Evolutionary conservation across 1,140 invertebrate species (phyloP).

Genomic region (Ylistrum balloti): DNA sequence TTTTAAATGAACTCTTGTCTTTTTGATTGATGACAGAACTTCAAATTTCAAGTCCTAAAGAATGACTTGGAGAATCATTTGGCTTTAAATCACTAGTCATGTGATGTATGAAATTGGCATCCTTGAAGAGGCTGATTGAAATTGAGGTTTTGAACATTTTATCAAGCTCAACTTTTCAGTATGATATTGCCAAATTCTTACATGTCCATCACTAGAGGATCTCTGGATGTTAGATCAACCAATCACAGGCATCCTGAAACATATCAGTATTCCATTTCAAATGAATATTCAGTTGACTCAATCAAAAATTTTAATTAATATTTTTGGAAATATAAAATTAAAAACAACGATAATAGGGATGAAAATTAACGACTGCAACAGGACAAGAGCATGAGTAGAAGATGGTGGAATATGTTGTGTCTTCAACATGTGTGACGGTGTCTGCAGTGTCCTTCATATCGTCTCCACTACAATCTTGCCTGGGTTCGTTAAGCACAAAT

Average conservation of each 20-base stretch:
- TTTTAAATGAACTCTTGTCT: too few species aligned
- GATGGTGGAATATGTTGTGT: not conserved
- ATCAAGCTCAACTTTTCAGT: too few species aligned
- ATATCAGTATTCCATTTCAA: not conserved
- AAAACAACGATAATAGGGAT: not conserved
- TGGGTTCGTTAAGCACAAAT: conserved; percentile 6
- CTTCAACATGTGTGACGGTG: not conserved
- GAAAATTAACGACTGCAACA: not conserved
- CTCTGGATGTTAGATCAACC: not conserved
- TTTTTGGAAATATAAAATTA: not conserved
- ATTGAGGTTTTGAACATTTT: too few species aligned
- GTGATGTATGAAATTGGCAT: too few species aligned
- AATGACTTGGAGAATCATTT: too few species aligned
- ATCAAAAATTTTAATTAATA: not conserved
- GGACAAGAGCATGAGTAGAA: not conserved
- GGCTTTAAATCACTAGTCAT: too few species aligned
- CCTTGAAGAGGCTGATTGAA: too few species aligned
- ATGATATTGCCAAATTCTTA: too few species aligned
- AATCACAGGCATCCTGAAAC: not conserved
- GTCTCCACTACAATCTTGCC: not conserved
- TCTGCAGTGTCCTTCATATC: not conserved
- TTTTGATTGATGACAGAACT: too few species aligned
- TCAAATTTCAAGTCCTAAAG: too few species aligned
- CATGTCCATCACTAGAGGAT: too few species aligned
- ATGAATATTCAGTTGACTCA: not conserved